These are phyloP conservation scores for Agrypnia vestita DNA, from an alignment of 1,140 invertebrate species.

Conservation along the genomic window DNA sequence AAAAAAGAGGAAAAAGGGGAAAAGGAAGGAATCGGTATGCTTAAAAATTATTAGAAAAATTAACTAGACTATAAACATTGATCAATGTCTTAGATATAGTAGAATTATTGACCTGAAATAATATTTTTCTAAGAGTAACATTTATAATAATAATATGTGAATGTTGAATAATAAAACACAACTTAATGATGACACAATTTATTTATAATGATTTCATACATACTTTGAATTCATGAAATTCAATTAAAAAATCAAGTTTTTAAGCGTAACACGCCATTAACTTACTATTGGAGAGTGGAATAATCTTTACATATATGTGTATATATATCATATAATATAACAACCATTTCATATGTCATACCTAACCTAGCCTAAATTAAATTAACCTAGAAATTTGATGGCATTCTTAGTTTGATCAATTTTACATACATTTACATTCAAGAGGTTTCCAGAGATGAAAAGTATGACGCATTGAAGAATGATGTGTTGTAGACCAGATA, in stretches of 20 bases:
- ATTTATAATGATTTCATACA: constrained; percentile 8
- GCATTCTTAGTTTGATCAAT: constrained; percentile 12
- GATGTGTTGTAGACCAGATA: no score
- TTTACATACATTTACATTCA: constrained; percentile 25
- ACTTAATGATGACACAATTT: constrained; percentile 16
- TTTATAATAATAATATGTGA: neutral
- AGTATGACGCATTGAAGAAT: no score
- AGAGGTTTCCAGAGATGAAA: neutral
- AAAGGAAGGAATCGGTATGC: no score
- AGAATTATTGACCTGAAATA: no score
- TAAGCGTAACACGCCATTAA: constrained; percentile 6
- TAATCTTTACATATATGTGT: neutral
- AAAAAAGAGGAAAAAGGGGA: no score
- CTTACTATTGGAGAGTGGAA: neutral
- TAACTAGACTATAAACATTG: no score
- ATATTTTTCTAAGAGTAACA: no score
- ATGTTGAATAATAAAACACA: neutral
- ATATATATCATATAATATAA: constrained; percentile 11
- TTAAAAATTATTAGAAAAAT: no score
- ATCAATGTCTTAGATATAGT: no score
- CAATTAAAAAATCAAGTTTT: constrained; percentile 2
- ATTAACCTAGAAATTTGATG: constrained; percentile 10
- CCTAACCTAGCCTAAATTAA: constrained; percentile 15
- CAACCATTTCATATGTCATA: constrained; percentile 20
- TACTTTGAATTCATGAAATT: constrained; percentile 3